Conservation (phyloP, 2,888 invertebrate genomes). For the Pammene aurita region DNA sequence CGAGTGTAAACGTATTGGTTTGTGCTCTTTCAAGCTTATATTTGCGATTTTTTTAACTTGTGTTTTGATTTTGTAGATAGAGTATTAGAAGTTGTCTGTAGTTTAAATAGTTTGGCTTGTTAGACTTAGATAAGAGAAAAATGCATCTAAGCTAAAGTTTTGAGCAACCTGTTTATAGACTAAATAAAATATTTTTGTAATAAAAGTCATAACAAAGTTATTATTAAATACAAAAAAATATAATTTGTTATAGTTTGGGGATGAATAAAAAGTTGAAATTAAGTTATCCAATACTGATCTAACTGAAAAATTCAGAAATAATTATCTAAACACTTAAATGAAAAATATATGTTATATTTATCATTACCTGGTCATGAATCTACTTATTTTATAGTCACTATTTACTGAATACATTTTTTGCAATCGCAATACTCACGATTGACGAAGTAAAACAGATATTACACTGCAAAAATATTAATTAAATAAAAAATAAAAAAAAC, state of each 20-base stretch:
- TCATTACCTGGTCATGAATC: no score
- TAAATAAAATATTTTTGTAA: no score
- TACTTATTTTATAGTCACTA: no score
- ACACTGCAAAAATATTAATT: background rate
- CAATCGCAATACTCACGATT: background rate
- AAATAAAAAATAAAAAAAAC: background rate
- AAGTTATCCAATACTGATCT: background rate
- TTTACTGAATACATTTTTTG: no score
- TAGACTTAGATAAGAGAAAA: background rate
- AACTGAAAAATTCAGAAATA: no score
- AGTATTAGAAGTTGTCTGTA: background rate
- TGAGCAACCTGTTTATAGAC: no score
- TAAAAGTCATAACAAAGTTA: no score
- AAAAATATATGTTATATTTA: no score
- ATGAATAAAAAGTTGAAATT: background rate
- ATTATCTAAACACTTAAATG: no score
- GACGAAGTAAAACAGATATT: background rate
- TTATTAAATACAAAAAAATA: no score
- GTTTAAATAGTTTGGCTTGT: background rate
- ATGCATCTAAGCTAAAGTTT: background rate
- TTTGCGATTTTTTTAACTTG: slow-evolving; percentile 44
- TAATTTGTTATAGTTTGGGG: background rate
- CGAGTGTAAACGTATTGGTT: slow-evolving; percentile 46
- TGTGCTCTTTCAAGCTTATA: slow-evolving; percentile 48
- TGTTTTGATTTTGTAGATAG: slow-evolving; percentile 4